Percentiles rank a stretch among this genome's conserved stretches.
These are phyloP conservation scores for Centropyge bicolor DNA, from an alignment of 2,797 vertebrate genomes.

Conservation along the genomic window DNA sequence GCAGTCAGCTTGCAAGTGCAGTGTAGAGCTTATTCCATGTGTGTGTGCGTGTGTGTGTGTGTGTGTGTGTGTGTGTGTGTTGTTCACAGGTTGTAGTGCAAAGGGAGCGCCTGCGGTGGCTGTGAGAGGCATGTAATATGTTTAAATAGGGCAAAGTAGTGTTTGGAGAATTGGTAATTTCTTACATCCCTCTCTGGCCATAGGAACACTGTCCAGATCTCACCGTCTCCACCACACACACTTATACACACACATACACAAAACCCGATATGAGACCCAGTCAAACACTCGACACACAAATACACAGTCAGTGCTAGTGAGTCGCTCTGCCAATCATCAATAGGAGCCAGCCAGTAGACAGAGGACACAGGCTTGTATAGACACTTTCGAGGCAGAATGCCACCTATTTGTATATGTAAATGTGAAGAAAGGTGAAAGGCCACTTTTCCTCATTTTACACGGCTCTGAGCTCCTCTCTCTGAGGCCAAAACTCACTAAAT, in stretches of 20 bases:
- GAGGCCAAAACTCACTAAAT: conserved; percentile 24
- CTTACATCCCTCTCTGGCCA: conserved; percentile 92
- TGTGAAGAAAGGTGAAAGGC: not conserved
- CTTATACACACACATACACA: conserved; percentile 52
- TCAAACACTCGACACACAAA: conserved; percentile 41
- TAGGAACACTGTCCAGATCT: conserved; percentile 90
- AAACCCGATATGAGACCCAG: conserved; percentile 35
- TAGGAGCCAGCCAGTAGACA: conserved; percentile 52
- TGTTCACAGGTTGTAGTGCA: conserved; percentile 76
- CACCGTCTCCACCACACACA: conserved; percentile 56
- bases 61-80: conserved; percentile 31
- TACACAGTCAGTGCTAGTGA: conserved; percentile 38
- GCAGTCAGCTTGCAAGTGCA: conserved; percentile 80
- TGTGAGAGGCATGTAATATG: conserved; percentile 88
- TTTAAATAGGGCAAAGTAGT: conserved; percentile 90
- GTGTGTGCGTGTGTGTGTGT: conserved; percentile 18
- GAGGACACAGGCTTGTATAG: conserved; percentile 36
- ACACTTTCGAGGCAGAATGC: not conserved
- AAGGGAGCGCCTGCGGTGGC: conserved; percentile 73
- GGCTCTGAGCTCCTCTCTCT: not conserved
- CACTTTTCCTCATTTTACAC: not conserved
- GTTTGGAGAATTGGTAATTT: conserved; percentile 94
- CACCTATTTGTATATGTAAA: not conserved
- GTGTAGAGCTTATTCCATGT: conserved; percentile 41
- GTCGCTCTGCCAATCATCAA: conserved; percentile 64